Conservation (phyloP, 2,797 vertebrate species). For the Poecile montanus region DNA sequence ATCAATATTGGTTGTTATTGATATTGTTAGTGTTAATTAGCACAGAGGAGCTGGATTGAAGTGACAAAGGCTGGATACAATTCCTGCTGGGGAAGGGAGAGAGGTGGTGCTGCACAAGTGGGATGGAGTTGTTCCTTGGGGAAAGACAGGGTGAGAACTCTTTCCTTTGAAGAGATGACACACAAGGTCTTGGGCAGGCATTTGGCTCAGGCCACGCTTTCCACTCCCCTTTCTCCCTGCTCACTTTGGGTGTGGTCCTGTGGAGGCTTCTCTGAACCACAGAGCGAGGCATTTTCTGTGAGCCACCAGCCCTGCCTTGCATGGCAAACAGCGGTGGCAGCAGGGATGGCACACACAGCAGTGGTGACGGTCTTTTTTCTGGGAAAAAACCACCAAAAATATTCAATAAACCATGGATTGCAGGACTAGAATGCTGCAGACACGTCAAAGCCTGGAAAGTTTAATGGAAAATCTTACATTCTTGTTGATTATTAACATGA, state of each 20-base stretch:
- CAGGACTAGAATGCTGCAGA: background rate
- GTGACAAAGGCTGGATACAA: fast-evolving
- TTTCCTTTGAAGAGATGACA: background rate
- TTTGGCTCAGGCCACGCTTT: background rate
- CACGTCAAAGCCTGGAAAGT: background rate
- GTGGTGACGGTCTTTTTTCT: background rate
- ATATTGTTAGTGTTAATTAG: background rate
- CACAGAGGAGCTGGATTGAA: background rate
- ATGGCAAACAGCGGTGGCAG: background rate
- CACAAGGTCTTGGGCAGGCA: background rate
- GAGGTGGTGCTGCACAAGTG: background rate
- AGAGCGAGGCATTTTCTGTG: background rate
- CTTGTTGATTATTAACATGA: slow-evolving; percentile 35
- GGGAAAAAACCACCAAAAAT: background rate
- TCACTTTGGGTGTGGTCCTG: background rate
- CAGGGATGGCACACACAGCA: background rate
- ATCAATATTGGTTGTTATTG: background rate
- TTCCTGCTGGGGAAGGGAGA: background rate
- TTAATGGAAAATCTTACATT: slow-evolving; percentile 9
- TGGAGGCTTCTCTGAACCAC: background rate
- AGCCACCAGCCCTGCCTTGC: background rate
- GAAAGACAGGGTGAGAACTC: background rate
- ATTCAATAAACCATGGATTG: background rate
- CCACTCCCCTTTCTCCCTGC: background rate
- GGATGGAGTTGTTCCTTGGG: background rate